Percentiles rank a stretch among this genome's conserved stretches.
Conservation (phyloP, 92 coral and sea anemone genomes). For the Porites evermanni region DNA sequence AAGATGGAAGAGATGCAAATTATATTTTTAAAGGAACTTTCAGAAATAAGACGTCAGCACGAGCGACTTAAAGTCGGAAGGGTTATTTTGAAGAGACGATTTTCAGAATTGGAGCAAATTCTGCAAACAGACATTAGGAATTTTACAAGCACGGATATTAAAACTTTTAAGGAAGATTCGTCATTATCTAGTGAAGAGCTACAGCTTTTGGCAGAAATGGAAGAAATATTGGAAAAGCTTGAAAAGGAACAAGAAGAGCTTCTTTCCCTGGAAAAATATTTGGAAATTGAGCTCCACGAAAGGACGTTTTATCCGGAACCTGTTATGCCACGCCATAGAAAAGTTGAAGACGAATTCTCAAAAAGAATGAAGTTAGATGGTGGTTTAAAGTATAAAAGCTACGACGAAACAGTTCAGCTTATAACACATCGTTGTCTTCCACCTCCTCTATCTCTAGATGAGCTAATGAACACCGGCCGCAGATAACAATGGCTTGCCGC, state of each 20-base stretch:
- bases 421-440: slow-evolving; percentile 88
- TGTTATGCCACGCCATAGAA: slow-evolving; percentile 67
- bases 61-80: slow-evolving; percentile 78
- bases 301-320: slow-evolving; percentile 94
- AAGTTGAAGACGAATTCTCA: slow-evolving; percentile 88
- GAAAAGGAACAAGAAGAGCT: slow-evolving; percentile 82
- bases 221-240: slow-evolving; percentile 75
- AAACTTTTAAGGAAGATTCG: slow-evolving; percentile 60
- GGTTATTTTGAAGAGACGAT: slow-evolving; percentile 61
- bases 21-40: slow-evolving; percentile 82
- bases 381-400: slow-evolving; percentile 87
- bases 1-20: slow-evolving; percentile 87
- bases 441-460: slow-evolving; percentile 87
- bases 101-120: slow-evolving; percentile 84
- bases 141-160: slow-evolving; percentile 49
- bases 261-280: slow-evolving; percentile 74
- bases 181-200: slow-evolving; percentile 74
- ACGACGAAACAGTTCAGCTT: slow-evolving; percentile 78
- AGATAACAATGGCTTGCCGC: slow-evolving; percentile 6
- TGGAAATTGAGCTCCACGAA: slow-evolving; percentile 89
- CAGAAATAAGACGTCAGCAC: slow-evolving; percentile 84
- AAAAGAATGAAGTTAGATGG: slow-evolving; percentile 93
- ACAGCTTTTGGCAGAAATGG: slow-evolving; percentile 83
- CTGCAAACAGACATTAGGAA: slow-evolving; percentile 68
- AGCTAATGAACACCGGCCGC: slow-evolving; percentile 32